Evolutionary conservation across 2,888 invertebrate genomes (phyloP), one percentile per base, ranked within the genome.

Genomic region (Ophonus ardosiacus): DNA sequence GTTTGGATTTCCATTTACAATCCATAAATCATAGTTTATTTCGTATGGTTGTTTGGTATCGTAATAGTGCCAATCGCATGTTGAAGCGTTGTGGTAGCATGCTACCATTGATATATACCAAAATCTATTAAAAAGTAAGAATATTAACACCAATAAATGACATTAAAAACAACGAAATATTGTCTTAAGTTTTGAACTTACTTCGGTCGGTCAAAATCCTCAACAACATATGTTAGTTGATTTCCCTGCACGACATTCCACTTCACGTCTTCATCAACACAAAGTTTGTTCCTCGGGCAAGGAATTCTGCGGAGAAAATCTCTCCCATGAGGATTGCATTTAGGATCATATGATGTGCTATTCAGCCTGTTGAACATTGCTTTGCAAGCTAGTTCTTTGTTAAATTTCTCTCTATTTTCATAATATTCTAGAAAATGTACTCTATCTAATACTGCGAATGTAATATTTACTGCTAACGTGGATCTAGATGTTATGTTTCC

Each of bases 61-160:
- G 86, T 93, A 92, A 86, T 96, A 96, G 88, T 96, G 96, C 98
- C 98, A 98, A 86, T 95, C 93, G 89, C 98, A 98, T 0, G 95
- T 95, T 4, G 93, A 93, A 85, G 93, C 94, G 90, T 98, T 95
- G 86, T 96, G 94, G 90, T 97, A 97, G 91, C 99, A 99, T 24
- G 98, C 95, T 43, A 98, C 98, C 91, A 99, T 93, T 86, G 98
- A 98, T 86, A 99, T 93, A 92, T 98, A 99, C 98, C 98, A 98
- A 91, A 98, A 98, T 90, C 98, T 97, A 91, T 51, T 91, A 92
- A 74, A 51, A 51, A 51, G 0, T 43, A 43, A 43, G 8, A 43
- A 10, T 43, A 43, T 43, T 13, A 51, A 13, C 13, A 6, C 13
- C 13, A 51, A 51, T 13, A 51, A 51, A 51, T 13, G 6, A 13